Conservation (phyloP, 2,888 invertebrate genomes). For the Eupithecia insigniata region DNA sequence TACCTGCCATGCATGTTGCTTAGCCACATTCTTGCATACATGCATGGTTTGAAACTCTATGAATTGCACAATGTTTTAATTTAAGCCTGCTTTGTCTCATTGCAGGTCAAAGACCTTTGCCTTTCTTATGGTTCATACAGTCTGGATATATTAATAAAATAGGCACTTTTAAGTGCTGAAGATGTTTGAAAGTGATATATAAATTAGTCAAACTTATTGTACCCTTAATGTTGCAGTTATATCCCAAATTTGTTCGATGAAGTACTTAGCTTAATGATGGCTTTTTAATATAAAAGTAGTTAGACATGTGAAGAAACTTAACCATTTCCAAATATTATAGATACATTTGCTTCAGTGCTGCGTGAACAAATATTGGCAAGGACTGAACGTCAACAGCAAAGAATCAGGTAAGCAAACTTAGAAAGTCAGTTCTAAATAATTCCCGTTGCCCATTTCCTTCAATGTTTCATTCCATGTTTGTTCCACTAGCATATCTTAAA, state of each 20-base stretch:
- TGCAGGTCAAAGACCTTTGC: background rate
- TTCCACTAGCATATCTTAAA: background rate
- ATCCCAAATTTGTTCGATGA: background rate
- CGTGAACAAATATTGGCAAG: slow-evolving; percentile 92
- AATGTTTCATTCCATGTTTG: background rate
- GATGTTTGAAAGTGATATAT: background rate
- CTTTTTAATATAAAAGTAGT: background rate
- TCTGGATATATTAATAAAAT: background rate
- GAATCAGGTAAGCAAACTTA: slow-evolving; percentile 78
- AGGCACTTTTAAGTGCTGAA: background rate
- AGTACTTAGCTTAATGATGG: background rate
- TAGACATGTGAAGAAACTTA: background rate
- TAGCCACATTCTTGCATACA: background rate
- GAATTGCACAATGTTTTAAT: background rate
- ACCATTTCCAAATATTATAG: slow-evolving; percentile 71
- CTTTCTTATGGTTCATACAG: background rate
- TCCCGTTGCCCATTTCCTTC: background rate
- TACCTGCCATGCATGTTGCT: background rate
- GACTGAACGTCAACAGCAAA: slow-evolving; percentile 92
- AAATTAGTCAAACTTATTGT: background rate
- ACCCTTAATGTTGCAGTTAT: background rate
- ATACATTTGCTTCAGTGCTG: slow-evolving; percentile 90
- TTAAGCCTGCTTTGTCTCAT: background rate
- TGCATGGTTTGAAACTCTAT: background rate
- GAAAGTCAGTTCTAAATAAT: background rate